Evolutionary conservation across 1,140 invertebrate genomes (phyloP), one percentile per base, ranked within the genome.

Genomic region (Nasonia longicornis): DNA sequence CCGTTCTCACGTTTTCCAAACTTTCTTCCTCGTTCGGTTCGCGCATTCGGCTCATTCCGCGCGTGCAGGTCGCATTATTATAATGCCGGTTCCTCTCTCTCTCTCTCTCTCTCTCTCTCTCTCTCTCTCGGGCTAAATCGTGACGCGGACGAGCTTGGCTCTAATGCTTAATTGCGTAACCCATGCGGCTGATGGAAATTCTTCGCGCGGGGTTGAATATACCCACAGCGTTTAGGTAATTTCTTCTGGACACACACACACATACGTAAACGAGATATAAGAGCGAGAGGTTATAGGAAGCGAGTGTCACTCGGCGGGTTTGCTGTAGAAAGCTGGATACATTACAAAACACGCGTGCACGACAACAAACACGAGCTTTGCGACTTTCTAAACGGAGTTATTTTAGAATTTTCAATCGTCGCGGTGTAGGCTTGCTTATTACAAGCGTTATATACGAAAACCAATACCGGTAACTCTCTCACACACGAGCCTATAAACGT

Each of bases 1-100:
- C 14, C 71, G 71, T 73, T 73, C 71, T 73, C 71, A 73, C 71
- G 71, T 73, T 73, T 73, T 42, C 42, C 26, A 11, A 26, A 73
- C 71, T 73, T 52, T 73, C 71, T 52, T 73, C 71, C 26, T 26
- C 35, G 16, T 2, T 52, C 14, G 31, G 31, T 73, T n/a, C 2
- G 22, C n/a, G 20, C 22, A 45, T 38, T 72, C 45, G 20, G n/a
- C 64, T 45, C 26, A 26, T 45, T n/a, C 22, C 10, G 67, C 67
- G 67, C 67, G 67, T 31, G 67, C 67, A 31, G 6, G 11, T 70
- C 29, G 67, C 31, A 26, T 70, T 70, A 70, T 70, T 31, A 31
- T 31, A 31, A 31, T 26, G 12, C 31, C 38, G 38, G 38, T 42
- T 42, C 38, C 38, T 42, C 38, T 26, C 26, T 26, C 26, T 26